phyloP scores from a whole-genome alignment of 92 coral and sea anemone genomes.

The Epizoanthus stellaris region DNA sequence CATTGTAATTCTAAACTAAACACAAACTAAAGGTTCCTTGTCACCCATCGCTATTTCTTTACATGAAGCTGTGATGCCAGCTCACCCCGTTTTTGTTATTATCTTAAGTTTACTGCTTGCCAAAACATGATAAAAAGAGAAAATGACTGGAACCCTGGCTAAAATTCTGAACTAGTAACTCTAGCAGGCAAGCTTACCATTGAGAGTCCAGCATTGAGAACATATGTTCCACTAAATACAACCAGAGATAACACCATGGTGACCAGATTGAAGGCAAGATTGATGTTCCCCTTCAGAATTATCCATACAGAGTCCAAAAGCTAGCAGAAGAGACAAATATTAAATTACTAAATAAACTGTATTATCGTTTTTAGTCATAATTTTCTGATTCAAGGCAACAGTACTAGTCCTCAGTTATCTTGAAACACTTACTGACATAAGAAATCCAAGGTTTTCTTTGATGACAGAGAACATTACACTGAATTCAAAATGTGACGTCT shows the following conservation, averaged over 20 bases:
- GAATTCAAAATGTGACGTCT: constrained; percentile 76
- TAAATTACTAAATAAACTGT: no score
- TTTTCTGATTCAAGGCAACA: no score
- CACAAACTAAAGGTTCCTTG: no score
- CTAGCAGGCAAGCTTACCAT: constrained; percentile 64
- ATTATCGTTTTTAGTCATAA: no score
- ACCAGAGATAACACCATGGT: constrained; percentile 90
- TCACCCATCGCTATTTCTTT: no score
- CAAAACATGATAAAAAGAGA: background rate
- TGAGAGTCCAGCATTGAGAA: constrained; percentile 95
- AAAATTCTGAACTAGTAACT: background rate
- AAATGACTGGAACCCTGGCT: background rate
- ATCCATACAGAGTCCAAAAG: constrained; percentile 93
- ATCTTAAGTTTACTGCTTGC: no score
- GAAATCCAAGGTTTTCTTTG: constrained; percentile 93
- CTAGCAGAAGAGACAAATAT: constrained; percentile 51
- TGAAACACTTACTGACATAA: constrained; percentile 82
- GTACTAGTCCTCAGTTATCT: background rate
- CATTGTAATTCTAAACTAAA: no score
- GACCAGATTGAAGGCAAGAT: constrained; percentile 86
- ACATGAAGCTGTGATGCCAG: no score
- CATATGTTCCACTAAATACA: constrained; percentile 95
- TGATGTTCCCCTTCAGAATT: constrained; percentile 90
- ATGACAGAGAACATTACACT: constrained; percentile 78
- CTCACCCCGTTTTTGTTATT: no score